These are phyloP conservation scores for Esperia sulphurella DNA, from an alignment of 2,888 invertebrate species.

Conservation along the genomic window DNA sequence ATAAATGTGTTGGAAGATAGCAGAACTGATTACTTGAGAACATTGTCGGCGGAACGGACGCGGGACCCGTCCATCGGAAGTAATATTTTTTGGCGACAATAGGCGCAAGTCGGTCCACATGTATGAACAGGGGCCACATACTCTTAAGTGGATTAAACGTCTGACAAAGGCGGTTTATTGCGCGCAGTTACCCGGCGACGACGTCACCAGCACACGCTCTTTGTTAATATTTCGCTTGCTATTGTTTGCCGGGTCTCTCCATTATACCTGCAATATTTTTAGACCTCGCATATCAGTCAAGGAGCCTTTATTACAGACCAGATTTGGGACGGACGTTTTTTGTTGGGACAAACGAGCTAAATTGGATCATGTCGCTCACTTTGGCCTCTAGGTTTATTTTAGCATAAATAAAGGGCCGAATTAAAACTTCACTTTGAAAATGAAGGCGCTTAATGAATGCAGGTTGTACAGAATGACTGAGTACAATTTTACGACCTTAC, in stretches of 20 bases:
- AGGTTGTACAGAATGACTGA: conserved; percentile 7
- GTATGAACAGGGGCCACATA: conserved; percentile 51
- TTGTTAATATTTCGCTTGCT: conserved; percentile 41
- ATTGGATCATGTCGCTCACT: conserved; percentile 41
- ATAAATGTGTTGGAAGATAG: conserved; percentile 5
- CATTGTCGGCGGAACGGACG: background rate
- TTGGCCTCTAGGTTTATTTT: background rate
- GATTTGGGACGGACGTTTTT: conserved; percentile 27
- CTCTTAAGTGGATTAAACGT: conserved; percentile 70
- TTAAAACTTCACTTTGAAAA: no score
- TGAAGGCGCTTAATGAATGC: no score
- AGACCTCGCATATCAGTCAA: conserved; percentile 10
- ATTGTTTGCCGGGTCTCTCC: conserved; percentile 41
- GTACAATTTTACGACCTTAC: conserved; percentile 4
- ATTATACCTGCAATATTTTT: conserved; percentile 22
- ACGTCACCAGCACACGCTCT: conserved; percentile 42
- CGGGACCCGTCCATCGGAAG: conserved; percentile 36
- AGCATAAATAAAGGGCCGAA: no score
- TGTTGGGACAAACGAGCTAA: conserved; percentile 28
- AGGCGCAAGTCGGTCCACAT: conserved; percentile 32
- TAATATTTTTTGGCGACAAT: conserved; percentile 51
- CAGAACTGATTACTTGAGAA: conserved; percentile 7
- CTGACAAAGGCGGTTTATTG: conserved; percentile 61
- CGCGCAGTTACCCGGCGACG: conserved; percentile 35
- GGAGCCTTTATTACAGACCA: conserved; percentile 21